Conservation (phyloP, 2,888 invertebrate genomes). For the Callinectes sapidus region DNA sequence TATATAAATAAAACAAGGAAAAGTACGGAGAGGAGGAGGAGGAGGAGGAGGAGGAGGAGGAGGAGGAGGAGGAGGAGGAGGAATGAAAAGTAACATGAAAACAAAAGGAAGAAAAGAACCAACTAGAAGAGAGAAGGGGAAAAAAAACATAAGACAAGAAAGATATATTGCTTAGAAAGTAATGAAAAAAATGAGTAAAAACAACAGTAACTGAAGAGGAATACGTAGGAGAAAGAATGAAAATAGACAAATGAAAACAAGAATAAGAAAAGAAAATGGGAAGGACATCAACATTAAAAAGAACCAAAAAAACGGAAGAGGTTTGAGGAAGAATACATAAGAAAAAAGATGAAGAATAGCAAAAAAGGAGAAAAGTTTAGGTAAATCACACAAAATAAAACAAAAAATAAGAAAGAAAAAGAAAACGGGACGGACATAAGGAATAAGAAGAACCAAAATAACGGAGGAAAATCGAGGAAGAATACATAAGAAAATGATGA, state of each 20-base stretch:
- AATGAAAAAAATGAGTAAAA: no score
- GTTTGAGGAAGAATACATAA: not conserved
- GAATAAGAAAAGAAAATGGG: no score
- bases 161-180: no score
- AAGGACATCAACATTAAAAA: no score
- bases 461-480: not conserved
- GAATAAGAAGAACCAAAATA: not conserved
- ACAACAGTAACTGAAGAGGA: not conserved
- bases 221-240: not conserved
- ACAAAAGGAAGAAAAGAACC: no score
- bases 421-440: no score
- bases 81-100: not conserved
- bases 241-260: no score
- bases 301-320: not conserved
- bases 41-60: not conserved
- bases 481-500: not conserved
- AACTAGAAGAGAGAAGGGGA: no score
- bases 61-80: not conserved
- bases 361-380: no score
- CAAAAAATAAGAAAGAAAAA: not conserved
- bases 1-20: not conserved
- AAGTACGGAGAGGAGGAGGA: not conserved
- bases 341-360: not conserved
- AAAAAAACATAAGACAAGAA: no score
- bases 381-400: no score